Conservation (phyloP, 1,140 invertebrate genomes). For the Heliothis virescens region DNA sequence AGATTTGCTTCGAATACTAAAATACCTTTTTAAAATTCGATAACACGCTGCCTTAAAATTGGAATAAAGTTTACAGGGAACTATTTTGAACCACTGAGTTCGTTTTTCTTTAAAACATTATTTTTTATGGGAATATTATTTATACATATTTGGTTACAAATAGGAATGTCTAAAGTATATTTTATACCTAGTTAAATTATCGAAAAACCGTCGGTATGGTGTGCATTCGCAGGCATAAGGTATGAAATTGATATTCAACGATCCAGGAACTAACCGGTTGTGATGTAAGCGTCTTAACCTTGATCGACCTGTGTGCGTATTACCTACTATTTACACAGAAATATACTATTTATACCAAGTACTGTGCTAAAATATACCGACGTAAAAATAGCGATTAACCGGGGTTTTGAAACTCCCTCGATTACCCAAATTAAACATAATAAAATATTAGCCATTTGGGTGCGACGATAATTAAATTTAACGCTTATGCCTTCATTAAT, state of each 20-base stretch:
- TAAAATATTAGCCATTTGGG: constrained; percentile 61
- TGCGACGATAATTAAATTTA: constrained; percentile 52
- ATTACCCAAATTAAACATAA: constrained; percentile 71
- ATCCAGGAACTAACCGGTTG: too few species aligned
- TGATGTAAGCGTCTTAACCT: too few species aligned
- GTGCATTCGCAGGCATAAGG: too few species aligned
- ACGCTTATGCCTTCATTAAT: constrained; percentile 34
- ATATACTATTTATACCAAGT: not conserved
- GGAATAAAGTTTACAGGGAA: not conserved
- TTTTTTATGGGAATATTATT: too few species aligned
- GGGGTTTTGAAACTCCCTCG: constrained; percentile 62
- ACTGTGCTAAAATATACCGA: not conserved
- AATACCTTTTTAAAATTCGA: constrained; percentile 24
- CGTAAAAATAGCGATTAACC: constrained; percentile 33
- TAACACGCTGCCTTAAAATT: constrained; percentile 13
- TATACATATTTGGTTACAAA: too few species aligned
- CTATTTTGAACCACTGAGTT: not conserved
- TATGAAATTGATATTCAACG: too few species aligned
- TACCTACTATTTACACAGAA: not conserved
- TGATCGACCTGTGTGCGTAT: too few species aligned
- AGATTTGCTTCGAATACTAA: constrained; percentile 13
- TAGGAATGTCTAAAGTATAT: too few species aligned
- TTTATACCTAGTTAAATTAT: too few species aligned
- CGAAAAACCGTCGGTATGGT: too few species aligned
- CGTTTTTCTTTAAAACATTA: too few species aligned